Evolutionary conservation across 2,888 invertebrate genomes (phyloP), one percentile per base, ranked within the genome.

Genomic region (Pseudococcus viburni): DNA sequence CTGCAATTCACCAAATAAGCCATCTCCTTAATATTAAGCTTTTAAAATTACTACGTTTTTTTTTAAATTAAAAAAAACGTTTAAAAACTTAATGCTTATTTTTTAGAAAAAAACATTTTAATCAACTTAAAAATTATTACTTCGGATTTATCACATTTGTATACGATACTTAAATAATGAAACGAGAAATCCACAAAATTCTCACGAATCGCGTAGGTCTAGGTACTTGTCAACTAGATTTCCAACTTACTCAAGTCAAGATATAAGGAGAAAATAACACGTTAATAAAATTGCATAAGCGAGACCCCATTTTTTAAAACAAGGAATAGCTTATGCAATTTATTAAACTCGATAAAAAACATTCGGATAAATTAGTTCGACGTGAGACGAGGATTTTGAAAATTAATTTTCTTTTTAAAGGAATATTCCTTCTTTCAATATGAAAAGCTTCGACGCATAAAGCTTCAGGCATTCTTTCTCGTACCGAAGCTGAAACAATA

Each of bases 1-100:
- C 86, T 86, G 86, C 48, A 86, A 86, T 86, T 68, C 86, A 86
- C 39, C 33, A 86, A 86, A 86, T 86, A 86, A 73, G 86, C 86
- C 68, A 68, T 77, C 17, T 86, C 86, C 86, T 86, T 86, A 86
- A 48, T 68, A 86, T 73, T 46, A 48, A 73, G 68, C 19, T 46
- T 42, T 46, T 42, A 73, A 42, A 73, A 73, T 42, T 19, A 5
- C 22, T 64, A 77, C 26, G 48, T 68, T 48, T 42, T 48, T 42
- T 42, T 42, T 42, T 3, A 3, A 42, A 42, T 8, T 9, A 42
- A 42, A 42, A 86, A 11, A 85, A 84, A 84, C 9, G 15, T 48
- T 84, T 22, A 22, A 22, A 55, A 84, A 51, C 0, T 83, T 46
- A 33, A 55, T 84, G 39, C 26, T n/a, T 55, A 84, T 33, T 55